phyloP scores from a whole-genome alignment of 2,797 vertebrate genomes.

The Girardinus metallicus region DNA sequence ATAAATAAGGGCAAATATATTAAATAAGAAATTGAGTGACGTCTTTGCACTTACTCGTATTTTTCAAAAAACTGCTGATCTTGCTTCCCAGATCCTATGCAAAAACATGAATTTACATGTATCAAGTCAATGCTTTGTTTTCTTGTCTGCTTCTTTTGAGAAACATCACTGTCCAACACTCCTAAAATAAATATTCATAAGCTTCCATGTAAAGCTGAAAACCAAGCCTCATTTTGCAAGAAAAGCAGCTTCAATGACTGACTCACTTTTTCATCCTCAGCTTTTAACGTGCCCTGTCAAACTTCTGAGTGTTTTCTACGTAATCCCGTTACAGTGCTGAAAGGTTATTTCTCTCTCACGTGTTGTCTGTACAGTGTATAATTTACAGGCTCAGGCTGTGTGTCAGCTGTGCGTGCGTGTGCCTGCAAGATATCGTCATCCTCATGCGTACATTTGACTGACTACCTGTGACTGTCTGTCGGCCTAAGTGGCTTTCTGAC shows the following conservation, averaged over 20 bases:
- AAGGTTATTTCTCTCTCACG: conserved; percentile 38
- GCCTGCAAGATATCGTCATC: conserved; percentile 37
- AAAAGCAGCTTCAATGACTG: conserved; percentile 21
- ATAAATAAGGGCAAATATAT: background rate
- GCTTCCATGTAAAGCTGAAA: background rate
- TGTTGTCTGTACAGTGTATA: conserved; percentile 29
- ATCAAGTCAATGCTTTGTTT: background rate
- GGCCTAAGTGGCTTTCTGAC: conserved; percentile 45
- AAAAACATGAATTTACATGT: background rate
- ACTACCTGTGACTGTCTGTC: conserved; percentile 51
- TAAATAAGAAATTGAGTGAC: background rate
- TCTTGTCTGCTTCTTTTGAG: background rate
- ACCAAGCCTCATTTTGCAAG: conserved; percentile 5
- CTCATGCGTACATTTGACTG: conserved; percentile 31
- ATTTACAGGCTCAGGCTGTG: conserved; percentile 42
- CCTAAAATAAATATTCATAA: conserved; percentile 1
- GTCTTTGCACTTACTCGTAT: background rate
- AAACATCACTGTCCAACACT: background rate
- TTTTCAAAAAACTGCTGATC: background rate
- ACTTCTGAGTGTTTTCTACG: conserved; percentile 2
- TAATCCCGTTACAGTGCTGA: conserved; percentile 25
- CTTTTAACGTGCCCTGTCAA: conserved; percentile 11
- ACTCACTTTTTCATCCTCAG: conserved; percentile 10
- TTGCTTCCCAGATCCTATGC: background rate
- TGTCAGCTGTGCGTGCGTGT: conserved; percentile 41